Conservation (phyloP, 1,140 invertebrate genomes). For the Saccostrea cuccullata region DNA sequence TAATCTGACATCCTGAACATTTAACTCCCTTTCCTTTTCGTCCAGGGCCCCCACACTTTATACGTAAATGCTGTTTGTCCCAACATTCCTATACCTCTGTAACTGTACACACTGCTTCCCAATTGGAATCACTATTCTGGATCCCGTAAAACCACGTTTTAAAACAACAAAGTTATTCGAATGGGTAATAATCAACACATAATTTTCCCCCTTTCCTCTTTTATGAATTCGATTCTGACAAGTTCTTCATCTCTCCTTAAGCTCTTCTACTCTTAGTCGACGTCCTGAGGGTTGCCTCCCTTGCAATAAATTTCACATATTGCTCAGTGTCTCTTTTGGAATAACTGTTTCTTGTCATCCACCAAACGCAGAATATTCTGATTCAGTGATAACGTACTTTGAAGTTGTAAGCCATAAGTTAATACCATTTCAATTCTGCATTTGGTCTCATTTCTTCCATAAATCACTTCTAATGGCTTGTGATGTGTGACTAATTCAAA, state of each 20-base stretch:
- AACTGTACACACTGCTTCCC: constrained; percentile 35
- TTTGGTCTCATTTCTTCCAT: constrained; percentile 48
- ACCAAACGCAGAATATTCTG: constrained; percentile 59
- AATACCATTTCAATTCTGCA: constrained; percentile 65
- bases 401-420: constrained; percentile 59
- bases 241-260: constrained; percentile 28
- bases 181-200: constrained; percentile 7
- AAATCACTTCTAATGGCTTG: constrained; percentile 63
- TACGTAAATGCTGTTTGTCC: constrained; percentile 55
- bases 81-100: constrained; percentile 56
- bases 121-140: constrained; percentile 50
- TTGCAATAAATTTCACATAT: constrained; percentile 39
- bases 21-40: no score
- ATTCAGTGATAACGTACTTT: constrained; percentile 53
- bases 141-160: constrained; percentile 53
- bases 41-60: no score
- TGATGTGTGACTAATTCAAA: constrained; percentile 76
- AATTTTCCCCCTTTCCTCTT: constrained; percentile 28
- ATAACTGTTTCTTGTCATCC: not conserved
- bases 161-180: constrained; percentile 52
- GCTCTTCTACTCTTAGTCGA: constrained; percentile 37
- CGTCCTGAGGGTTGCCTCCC: constrained; percentile 28
- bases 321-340: constrained; percentile 5
- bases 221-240: not conserved
- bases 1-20: constrained; percentile 61